A percentile compares a stretch with the other conserved stretches of the same genome.
phyloP scores from a whole-genome alignment of 2,113 vertebrate species.

The Peromyscus californicus region DNA sequence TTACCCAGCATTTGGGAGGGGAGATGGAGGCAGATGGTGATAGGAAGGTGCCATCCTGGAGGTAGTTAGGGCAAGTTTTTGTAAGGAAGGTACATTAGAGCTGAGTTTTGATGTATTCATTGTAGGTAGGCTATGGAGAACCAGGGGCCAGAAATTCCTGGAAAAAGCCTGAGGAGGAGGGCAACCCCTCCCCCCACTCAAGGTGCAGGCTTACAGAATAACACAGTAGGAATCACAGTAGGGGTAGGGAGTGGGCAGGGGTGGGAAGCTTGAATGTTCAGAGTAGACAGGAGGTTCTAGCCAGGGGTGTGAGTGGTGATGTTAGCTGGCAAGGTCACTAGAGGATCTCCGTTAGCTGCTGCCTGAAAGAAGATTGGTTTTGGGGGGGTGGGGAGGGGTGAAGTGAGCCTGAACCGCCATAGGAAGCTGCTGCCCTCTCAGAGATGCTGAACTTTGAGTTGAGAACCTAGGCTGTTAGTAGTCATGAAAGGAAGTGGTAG shows the following conservation, averaged over 20 bases:
- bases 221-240: background rate
- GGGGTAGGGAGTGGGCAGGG: background rate
- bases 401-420: background rate
- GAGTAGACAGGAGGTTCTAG: background rate
- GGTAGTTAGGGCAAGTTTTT: background rate
- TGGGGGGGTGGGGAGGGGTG: too few relatives aligned
- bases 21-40: background rate
- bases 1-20: background rate
- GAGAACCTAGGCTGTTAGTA: background rate
- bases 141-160: background rate
- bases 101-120: background rate
- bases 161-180: slow-evolving; percentile 39
- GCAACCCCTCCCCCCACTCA: background rate
- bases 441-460: slow-evolving; percentile 47
- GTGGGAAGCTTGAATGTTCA: background rate
- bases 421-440: slow-evolving; percentile 31
- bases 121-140: background rate
- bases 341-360: background rate
- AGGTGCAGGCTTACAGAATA: background rate
- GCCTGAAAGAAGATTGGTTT: background rate
- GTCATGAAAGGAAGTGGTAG: background rate
- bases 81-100: slow-evolving; percentile 34
- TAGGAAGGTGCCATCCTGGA: background rate
- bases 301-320: background rate
- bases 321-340: background rate